phyloP scores from a whole-genome alignment of 2,797 vertebrate species.

The Fringilla coelebs region DNA sequence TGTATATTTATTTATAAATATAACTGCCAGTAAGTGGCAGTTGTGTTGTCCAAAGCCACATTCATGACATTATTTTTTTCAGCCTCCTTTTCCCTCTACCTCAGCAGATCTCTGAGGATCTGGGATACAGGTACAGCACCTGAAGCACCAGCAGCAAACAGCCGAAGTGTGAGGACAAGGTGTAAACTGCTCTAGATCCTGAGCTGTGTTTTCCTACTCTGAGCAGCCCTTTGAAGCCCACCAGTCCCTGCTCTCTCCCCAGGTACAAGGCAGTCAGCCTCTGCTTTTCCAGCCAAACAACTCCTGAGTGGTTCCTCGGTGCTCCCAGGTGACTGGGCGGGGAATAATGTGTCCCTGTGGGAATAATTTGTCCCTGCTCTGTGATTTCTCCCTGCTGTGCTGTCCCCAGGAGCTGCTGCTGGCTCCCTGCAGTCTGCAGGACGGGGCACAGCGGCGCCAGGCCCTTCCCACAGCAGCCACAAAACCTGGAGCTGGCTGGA shows the following conservation, averaged over 20 bases:
- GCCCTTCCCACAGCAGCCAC: background rate
- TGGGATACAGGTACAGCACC: background rate
- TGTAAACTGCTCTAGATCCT: background rate
- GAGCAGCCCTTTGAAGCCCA: background rate
- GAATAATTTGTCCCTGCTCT: background rate
- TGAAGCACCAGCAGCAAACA: background rate
- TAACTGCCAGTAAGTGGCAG: background rate
- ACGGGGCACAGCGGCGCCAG: rapidly evolving
- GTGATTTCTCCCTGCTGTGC: background rate
- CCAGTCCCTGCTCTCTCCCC: background rate
- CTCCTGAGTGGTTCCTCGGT: rapidly evolving
- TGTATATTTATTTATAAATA: background rate
- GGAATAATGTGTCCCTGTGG: too few relatives aligned
- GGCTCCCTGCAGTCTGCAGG: background rate
- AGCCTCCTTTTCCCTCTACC: background rate
- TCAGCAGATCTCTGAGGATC: background rate
- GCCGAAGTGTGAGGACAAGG: rapidly evolving
- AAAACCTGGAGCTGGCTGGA: background rate
- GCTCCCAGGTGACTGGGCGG: background rate
- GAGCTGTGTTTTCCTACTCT: background rate
- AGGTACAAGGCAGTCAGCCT: background rate
- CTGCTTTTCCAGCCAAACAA: background rate
- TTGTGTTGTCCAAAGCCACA: background rate
- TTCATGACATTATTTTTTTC: too few relatives aligned
- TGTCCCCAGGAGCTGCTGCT: rapidly evolving